Conservation (phyloP, 2,113 vertebrate species). For the Regulus satrapa region DNA sequence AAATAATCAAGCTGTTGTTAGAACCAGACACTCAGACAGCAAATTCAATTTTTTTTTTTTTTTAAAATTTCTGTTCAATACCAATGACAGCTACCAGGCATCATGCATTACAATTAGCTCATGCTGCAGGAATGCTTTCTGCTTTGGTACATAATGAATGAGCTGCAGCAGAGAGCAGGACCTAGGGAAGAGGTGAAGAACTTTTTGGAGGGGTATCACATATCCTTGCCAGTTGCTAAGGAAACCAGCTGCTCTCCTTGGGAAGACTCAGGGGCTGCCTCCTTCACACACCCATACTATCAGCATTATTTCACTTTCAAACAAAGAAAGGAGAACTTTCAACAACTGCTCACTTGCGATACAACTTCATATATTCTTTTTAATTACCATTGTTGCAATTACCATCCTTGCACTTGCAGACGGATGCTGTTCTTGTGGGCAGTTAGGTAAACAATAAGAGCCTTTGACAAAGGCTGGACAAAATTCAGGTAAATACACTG, state of each 20-base stretch:
- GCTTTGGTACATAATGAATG: not conserved
- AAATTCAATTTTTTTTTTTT: conserved; percentile 12
- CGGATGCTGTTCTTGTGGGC: not conserved
- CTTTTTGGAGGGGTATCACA: not conserved
- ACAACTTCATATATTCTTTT: not conserved
- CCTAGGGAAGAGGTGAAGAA: not conserved
- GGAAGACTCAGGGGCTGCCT: not conserved
- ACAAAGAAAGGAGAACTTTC: not conserved
- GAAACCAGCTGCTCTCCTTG: conserved; percentile 11
- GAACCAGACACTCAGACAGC: conserved; percentile 8
- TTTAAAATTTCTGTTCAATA: conserved; percentile 12
- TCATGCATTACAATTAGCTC: not conserved
- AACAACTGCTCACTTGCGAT: not conserved
- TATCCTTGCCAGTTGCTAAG: not conserved
- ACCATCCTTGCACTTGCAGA: not conserved
- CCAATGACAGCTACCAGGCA: conserved; percentile 16
- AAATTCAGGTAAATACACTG: not conserved
- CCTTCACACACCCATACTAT: not conserved
- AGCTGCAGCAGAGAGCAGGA: not conserved
- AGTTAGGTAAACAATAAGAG: not conserved
- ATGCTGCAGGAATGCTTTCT: not conserved
- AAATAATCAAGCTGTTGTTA: conserved; percentile 47
- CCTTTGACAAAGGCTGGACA: not conserved
- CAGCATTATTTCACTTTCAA: not conserved
- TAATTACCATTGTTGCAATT: accelerated